phyloP scores from a whole-genome alignment of 2,797 vertebrate genomes.

The Microctenopoma stevenorrisi region DNA sequence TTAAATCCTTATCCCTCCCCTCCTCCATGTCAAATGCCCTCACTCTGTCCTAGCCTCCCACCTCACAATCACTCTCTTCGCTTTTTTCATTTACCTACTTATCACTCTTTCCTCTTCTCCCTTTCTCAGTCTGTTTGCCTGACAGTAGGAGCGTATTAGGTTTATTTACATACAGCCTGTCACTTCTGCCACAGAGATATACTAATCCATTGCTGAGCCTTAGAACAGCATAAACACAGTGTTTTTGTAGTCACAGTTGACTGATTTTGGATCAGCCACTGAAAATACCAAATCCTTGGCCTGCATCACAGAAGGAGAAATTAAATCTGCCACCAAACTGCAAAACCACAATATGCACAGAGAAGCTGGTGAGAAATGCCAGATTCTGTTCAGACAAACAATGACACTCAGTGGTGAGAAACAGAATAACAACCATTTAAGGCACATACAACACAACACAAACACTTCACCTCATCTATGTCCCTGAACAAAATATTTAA shows the following conservation, averaged over 20 bases:
- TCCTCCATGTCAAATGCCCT: constrained; percentile 20
- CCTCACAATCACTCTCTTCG: not conserved
- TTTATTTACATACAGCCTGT: constrained; percentile 61
- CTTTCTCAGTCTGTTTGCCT: constrained; percentile 21
- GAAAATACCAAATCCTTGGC: constrained; percentile 42
- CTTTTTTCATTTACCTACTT: constrained; percentile 31
- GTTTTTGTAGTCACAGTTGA: constrained; percentile 39
- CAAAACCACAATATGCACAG: constrained; percentile 12
- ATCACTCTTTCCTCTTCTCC: constrained; percentile 15
- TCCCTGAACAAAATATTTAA: not conserved
- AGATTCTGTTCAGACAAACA: constrained; percentile 54
- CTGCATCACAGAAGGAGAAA: constrained; percentile 43
- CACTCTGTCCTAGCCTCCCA: constrained; percentile 9
- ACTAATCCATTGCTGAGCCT: constrained; percentile 56
- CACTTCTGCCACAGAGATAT: constrained; percentile 49
- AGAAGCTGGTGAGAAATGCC: not conserved
- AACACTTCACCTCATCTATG: not conserved
- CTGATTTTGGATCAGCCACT: constrained; percentile 50
- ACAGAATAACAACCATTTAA: constrained; percentile 8
- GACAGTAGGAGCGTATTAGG: constrained; percentile 36
- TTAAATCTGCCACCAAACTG: constrained; percentile 52
- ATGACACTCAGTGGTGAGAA: constrained; percentile 66
- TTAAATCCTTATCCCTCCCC: constrained; percentile 5
- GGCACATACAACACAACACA: not conserved
- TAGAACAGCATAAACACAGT: constrained; percentile 40